Base-by-base conservation (phyloP, 2,797 vertebrate species). In the Ctenochaetus hawaiiensis region DNA sequence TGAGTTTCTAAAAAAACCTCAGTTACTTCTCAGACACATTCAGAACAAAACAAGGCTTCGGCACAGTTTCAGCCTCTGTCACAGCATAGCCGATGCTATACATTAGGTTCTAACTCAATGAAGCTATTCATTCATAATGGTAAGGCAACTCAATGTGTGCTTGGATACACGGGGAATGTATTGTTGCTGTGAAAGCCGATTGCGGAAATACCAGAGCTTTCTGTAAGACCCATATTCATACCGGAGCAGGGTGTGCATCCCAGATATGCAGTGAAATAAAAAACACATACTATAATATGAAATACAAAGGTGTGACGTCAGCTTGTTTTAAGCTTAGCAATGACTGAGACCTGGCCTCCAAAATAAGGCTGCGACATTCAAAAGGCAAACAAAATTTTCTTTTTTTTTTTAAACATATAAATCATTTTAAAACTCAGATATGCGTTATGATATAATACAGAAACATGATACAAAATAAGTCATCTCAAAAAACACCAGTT, bases 131-230 rank as follows among this genome's bases (percentile, higher is more conserved):
- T 80, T 84, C 70, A 78, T 61, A 80, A 83, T 72, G 61, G 74
- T 91, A 91, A 94, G 91, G 93, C 91, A 91, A 91, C 77, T 74
- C 45, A 88, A 93, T 87, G 85, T 79, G 76, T 87, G 77, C 83
- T 78, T 66, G 83, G 72, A 82, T 76, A 88, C 73, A 84, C 58
- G 8, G 71, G 82, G 87, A 88, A 89, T 83, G 86, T 84, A 47
- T 70, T 75, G 79, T 81, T 85, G 81, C 71, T 72, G 44, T 57
- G 47, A 87, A 82, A 82, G 87, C 78, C 82, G 84, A 85, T 81
- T 72, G 75, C 59, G 69, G 62, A 75, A 51, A 72, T 80, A 82
- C 78, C 82, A 78, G 79, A 89, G 60, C 74, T 82, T 83, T 60
- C 56, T 65, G 39, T 76, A 86, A 82, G 76, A 83, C 68, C 70